Evolutionary conservation across 2,888 invertebrate genomes (phyloP).

Genomic region (Sialis lutaria): DNA sequence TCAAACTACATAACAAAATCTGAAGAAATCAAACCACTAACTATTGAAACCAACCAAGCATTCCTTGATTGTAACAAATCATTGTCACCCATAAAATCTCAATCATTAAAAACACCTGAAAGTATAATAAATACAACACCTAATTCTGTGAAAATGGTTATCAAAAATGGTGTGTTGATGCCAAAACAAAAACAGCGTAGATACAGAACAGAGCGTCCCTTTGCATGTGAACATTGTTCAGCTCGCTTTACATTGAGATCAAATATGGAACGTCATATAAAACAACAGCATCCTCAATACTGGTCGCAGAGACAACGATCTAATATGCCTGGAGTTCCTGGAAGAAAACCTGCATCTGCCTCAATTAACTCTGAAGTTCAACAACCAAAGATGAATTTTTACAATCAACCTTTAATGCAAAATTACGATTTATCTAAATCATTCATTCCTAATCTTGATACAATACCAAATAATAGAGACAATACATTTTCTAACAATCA

Average conservation of each 20-base stretch:
- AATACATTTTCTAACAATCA: not conserved
- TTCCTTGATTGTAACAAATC: constrained; percentile 8
- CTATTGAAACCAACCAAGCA: constrained; percentile 3
- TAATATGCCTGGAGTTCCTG: constrained; percentile 26
- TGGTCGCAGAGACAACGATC: constrained; percentile 66
- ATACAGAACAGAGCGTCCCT: constrained; percentile 79
- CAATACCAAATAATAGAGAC: not conserved
- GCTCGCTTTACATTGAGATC: constrained; percentile 82
- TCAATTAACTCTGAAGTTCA: not conserved
- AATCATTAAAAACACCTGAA: constrained; percentile 10
- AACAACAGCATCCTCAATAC: constrained; percentile 82
- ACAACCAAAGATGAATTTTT: not conserved
- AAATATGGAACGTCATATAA: constrained; percentile 88
- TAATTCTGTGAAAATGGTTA: constrained; percentile 71
- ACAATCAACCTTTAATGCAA: not conserved
- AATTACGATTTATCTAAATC: not conserved
- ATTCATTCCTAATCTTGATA: not conserved
- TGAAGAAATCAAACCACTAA: not conserved
- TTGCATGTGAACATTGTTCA: constrained; percentile 79
- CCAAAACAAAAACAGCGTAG: constrained; percentile 83
- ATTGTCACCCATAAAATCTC: constrained; percentile 15
- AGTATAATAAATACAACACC: constrained; percentile 22
- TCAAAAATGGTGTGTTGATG: constrained; percentile 78
- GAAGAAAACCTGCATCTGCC: constrained; percentile 25
- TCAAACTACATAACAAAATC: not conserved